Evolutionary conservation across 53 echinoderm and acorn worm genomes (phyloP).

Genomic region (Paracentrotus lividus): DNA sequence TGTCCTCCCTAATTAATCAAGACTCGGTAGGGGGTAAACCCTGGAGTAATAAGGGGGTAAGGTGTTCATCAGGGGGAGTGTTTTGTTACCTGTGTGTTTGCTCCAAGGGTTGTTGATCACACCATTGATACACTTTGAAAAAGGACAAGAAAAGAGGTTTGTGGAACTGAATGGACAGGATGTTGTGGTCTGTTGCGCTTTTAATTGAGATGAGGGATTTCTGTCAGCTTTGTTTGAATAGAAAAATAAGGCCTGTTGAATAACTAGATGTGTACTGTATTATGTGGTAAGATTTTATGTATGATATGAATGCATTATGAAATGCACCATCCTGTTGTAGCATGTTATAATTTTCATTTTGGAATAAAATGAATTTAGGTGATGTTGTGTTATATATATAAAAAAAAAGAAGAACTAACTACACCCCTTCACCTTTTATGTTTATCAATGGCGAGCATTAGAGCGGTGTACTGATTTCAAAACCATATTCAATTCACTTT

Average conservation of each 20-base stretch:
- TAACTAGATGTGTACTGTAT: background rate
- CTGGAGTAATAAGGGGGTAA: background rate
- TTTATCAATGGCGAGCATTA: too few species aligned
- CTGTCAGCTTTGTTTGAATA: background rate
- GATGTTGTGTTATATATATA: too few species aligned
- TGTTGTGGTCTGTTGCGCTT: conserved; percentile 42
- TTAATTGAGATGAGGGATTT: background rate
- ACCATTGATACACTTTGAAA: conserved; percentile 16
- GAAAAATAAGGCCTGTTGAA: background rate
- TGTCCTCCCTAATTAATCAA: conserved; percentile 39
- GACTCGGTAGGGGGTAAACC: conserved; percentile 18
- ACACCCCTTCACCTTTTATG: too few species aligned
- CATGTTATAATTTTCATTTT: too few species aligned
- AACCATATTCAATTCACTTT: background rate
- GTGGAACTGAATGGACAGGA: conserved; percentile 50
- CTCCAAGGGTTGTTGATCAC: conserved; percentile 20
- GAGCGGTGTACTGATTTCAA: background rate
- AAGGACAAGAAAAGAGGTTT: background rate
- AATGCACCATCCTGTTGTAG: background rate
- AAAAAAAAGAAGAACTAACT: too few species aligned
- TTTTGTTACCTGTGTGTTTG: conserved; percentile 2
- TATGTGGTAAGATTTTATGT: background rate
- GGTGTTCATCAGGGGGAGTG: conserved; percentile 11
- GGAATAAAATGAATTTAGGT: too few species aligned
- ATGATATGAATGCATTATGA: background rate